Conservation (phyloP, 2,113 vertebrate genomes). For the Ceyx melanurus region DNA sequence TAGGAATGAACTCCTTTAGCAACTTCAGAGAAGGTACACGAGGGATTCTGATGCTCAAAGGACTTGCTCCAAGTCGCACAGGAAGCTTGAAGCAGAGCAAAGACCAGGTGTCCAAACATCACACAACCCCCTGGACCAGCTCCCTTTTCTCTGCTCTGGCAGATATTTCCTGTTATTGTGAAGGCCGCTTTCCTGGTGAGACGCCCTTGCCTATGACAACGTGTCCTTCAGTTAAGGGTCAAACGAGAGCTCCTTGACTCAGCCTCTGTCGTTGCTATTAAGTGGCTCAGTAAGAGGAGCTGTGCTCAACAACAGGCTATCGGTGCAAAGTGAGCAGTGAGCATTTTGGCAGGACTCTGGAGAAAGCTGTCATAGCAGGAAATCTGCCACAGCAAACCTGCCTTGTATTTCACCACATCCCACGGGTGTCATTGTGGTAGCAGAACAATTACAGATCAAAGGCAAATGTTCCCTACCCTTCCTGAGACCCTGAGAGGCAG, state of each 20-base stretch:
- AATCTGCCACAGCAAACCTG: neutral
- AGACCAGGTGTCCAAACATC: slow-evolving; percentile 12
- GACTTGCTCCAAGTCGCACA: neutral
- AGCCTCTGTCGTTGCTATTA: neutral
- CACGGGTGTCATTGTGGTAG: neutral
- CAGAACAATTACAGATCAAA: neutral
- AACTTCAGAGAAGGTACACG: neutral
- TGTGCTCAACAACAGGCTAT: neutral
- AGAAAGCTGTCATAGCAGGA: neutral
- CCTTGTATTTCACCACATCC: neutral
- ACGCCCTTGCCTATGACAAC: neutral
- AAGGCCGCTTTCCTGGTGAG: slow-evolving; percentile 5
- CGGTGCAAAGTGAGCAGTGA: neutral
- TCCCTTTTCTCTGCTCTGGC: neutral
- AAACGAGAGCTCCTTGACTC: neutral
- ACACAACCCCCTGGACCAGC: neutral
- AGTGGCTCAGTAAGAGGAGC: neutral
- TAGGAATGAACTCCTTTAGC: neutral
- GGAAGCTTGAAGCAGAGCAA: neutral
- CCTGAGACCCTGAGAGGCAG: neutral
- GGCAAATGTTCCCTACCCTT: neutral
- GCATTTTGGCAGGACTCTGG: neutral
- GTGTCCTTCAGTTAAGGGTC: neutral
- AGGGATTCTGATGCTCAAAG: neutral
- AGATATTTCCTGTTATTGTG: slow-evolving; percentile 35